These are phyloP conservation scores for Gonatopus flavifemur DNA, from an alignment of 1,140 invertebrate genomes.

Conservation along the genomic window DNA sequence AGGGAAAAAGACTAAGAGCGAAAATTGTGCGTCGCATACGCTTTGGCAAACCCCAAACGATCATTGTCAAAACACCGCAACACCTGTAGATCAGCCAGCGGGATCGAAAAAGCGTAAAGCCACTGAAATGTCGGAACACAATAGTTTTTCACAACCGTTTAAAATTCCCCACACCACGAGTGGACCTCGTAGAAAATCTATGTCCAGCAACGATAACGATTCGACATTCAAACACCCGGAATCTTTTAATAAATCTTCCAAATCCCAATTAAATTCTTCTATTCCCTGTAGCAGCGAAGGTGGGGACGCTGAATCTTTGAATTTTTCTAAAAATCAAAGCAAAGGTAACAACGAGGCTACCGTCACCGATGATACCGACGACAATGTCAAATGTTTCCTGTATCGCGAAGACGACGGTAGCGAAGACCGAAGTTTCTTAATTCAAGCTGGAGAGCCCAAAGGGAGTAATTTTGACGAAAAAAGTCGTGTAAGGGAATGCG, in stretches of 20 bases:
- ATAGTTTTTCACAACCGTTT: slow-evolving; percentile 28
- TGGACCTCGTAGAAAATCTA: slow-evolving; percentile 21
- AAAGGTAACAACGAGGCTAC: slow-evolving; percentile 18
- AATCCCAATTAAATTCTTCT: too few species aligned
- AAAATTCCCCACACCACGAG: slow-evolving; percentile 39
- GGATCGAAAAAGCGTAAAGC: slow-evolving; percentile 48
- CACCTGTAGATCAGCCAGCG: neutral
- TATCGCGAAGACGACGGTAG: slow-evolving; percentile 47
- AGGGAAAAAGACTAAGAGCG: slow-evolving; percentile 28
- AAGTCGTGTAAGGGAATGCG: slow-evolving; percentile 41
- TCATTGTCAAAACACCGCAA: neutral
- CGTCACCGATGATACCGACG: slow-evolving; percentile 18
- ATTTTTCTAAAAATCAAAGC: too few species aligned
- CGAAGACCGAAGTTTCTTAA: slow-evolving; percentile 48
- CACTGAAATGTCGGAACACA: slow-evolving; percentile 27
- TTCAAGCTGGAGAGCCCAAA: slow-evolving; percentile 43
- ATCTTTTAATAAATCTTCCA: too few species aligned
- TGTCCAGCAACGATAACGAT: slow-evolving; percentile 2
- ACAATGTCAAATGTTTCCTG: slow-evolving; percentile 46
- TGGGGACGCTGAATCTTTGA: too few species aligned
- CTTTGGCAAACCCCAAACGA: neutral
- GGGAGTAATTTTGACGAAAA: slow-evolving; percentile 22
- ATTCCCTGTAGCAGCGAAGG: too few species aligned
- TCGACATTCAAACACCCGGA: slow-evolving; percentile 4
- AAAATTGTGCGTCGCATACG: slow-evolving; percentile 10